Conservation (phyloP, 2,113 vertebrate species). For the Equus przewalskii region DNA sequence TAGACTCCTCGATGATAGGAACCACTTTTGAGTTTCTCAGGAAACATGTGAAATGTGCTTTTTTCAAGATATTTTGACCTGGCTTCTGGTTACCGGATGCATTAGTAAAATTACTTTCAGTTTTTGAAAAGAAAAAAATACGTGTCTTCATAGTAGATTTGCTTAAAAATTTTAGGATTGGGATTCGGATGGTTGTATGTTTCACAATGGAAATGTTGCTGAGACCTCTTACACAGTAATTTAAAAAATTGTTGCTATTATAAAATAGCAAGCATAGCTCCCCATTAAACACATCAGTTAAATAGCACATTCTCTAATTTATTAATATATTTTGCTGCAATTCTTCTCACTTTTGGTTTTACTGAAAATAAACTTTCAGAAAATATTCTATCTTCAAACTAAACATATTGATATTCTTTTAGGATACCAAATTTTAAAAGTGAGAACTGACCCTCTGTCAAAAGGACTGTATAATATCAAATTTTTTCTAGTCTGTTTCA, state of each 20-base stretch:
- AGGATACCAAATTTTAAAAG: conserved; percentile 61
- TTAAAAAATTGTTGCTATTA: conserved; percentile 48
- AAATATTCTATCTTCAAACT: conserved; percentile 43
- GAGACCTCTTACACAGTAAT: conserved; percentile 4
- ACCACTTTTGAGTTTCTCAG: conserved; percentile 38
- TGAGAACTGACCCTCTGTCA: conserved; percentile 64
- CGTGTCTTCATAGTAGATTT: conserved; percentile 40
- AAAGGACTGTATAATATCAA: conserved; percentile 63
- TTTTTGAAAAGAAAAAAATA: conserved; percentile 38
- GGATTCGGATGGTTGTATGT: not conserved
- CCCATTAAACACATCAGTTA: conserved; percentile 47
- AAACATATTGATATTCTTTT: conserved; percentile 62
- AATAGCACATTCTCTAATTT: conserved; percentile 1
- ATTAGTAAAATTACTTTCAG: conserved; percentile 55
- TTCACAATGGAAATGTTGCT: conserved; percentile 35
- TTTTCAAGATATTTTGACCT: conserved; percentile 33
- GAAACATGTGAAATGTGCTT: not conserved
- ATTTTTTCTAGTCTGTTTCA: conserved; percentile 65
- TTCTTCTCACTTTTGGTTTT: conserved; percentile 45
- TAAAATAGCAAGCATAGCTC: conserved; percentile 61
- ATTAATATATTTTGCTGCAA: conserved; percentile 53
- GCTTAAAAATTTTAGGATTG: conserved; percentile 40
- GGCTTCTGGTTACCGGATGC: not conserved
- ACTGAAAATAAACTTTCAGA: conserved; percentile 55
- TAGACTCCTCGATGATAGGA: not conserved